Base-by-base conservation (phyloP, 1,140 invertebrate genomes). In the Heterodera schachtii region DNA sequence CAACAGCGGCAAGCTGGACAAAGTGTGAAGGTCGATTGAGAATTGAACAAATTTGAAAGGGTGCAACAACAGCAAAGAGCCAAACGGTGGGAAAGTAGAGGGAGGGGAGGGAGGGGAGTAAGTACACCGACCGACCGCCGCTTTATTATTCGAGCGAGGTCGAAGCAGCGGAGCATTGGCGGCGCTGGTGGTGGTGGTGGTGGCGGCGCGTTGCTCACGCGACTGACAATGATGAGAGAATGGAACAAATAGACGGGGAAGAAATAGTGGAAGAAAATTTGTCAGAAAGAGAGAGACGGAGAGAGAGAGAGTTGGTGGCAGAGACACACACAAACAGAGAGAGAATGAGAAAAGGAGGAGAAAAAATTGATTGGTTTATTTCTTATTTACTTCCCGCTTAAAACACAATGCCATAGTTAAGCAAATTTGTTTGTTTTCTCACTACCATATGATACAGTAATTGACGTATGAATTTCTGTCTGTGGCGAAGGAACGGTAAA, bases 21-120 rank as follows among this genome's bases (percentile, higher is more conserved):
- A 64, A 64, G 57, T 64, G 57, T 64, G 57, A 64, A 64, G 57
- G 57, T 64, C 57, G 57, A 64, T 64, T 64, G 57, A 64, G 57
- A 64, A 64, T 4, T 64, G 19, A 64, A 19, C 11, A 52, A 31
- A 31, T 31, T 19, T 64, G 13, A 19, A 64, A 64, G 57, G 57
- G 57, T 64, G 57, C 57, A 60, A 49, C 47, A 49, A 31, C 31
- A 31, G 31, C 31, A 31, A n/a, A n/a, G 49, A 11, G 49, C 49
- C 31, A 31, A 31, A 52, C 49, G 49, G 11, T 0, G 49, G 49
- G 31, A 11, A 52, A 11, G 49, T 52, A 52, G 3, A 16, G 16
- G 8, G 31, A 1, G 31, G 31, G 31, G 31, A 31, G 11, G 49
- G 49, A 11, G 49, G 2, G 49, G 49, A 8, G 49, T 6, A 11